phyloP scores from a whole-genome alignment of 2,113 vertebrate genomes.

The Fregetta grallaria region DNA sequence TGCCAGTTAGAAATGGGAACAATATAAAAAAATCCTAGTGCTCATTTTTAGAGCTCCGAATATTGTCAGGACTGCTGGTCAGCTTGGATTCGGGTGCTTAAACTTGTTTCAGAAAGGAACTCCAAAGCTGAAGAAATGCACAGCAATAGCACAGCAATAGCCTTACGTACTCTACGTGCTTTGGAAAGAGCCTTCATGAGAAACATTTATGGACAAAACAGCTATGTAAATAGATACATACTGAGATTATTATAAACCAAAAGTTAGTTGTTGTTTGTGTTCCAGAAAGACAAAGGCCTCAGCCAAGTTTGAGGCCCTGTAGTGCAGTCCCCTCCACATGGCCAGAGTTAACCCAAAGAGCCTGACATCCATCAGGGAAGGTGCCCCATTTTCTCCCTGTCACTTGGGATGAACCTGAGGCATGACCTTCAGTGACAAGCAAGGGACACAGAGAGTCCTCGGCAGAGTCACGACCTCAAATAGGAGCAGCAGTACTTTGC shows the following conservation, averaged over 20 bases:
- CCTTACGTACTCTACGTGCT: neutral
- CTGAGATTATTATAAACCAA: neutral
- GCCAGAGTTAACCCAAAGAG: neutral
- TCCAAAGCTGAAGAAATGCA: neutral
- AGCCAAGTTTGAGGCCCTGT: neutral
- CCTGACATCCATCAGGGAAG: neutral
- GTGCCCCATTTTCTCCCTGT: neutral
- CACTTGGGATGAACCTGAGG: neutral
- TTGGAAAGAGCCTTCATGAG: neutral
- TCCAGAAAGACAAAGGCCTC: neutral
- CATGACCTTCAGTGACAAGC: rapidly evolving
- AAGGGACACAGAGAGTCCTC: neutral
- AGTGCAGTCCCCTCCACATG: neutral
- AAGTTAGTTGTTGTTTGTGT: neutral
- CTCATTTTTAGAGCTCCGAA: neutral
- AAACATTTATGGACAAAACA: neutral
- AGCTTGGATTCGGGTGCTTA: neutral
- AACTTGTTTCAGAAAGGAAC: neutral
- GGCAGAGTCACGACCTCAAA: neutral
- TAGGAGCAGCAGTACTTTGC: neutral
- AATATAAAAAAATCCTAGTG: neutral
- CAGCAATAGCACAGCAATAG: neutral
- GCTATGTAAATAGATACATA: conserved; percentile 47
- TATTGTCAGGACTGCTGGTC: neutral
- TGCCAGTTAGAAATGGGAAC: neutral